phyloP scores from a whole-genome alignment of 2,113 vertebrate genomes.

The Phyllopteryx taeniolatus region DNA sequence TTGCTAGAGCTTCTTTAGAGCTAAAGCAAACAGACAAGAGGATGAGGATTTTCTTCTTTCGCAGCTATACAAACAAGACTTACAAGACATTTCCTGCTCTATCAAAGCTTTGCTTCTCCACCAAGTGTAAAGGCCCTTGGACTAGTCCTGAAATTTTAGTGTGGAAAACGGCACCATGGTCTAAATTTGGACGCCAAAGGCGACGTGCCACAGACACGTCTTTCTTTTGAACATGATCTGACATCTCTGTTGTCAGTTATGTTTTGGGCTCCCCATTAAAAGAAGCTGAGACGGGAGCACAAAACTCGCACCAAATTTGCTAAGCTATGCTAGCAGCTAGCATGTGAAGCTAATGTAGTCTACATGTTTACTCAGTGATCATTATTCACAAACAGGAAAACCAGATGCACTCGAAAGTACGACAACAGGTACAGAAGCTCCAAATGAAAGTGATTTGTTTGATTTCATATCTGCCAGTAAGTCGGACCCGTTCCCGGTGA shows the following conservation, averaged over 20 bases:
- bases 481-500: too few species aligned
- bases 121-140: conserved; percentile 51
- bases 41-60: conserved; percentile 11
- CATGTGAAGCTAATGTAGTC: background rate
- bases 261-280: background rate
- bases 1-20: conserved; percentile 57
- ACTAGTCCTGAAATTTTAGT: conserved; percentile 20
- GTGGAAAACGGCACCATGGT: conserved; percentile 27
- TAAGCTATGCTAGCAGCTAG: background rate
- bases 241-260: conserved; percentile 57
- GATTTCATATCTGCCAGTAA: too few species aligned
- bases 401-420: too few species aligned
- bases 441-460: too few species aligned
- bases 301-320: background rate
- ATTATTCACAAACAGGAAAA: too few species aligned
- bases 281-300: background rate
- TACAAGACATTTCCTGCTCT: conserved; percentile 38
- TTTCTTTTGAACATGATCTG: conserved; percentile 62
- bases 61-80: background rate
- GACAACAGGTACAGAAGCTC: too few species aligned
- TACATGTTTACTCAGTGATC: background rate
- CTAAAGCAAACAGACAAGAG: conserved; percentile 65
- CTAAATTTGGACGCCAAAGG: conserved; percentile 50
- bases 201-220: conserved; percentile 47
- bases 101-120: conserved; percentile 48